Evolutionary conservation across 1,140 invertebrate species (phyloP), one percentile per base, ranked within the genome.

Genomic region (Sesamia nonagrioides): DNA sequence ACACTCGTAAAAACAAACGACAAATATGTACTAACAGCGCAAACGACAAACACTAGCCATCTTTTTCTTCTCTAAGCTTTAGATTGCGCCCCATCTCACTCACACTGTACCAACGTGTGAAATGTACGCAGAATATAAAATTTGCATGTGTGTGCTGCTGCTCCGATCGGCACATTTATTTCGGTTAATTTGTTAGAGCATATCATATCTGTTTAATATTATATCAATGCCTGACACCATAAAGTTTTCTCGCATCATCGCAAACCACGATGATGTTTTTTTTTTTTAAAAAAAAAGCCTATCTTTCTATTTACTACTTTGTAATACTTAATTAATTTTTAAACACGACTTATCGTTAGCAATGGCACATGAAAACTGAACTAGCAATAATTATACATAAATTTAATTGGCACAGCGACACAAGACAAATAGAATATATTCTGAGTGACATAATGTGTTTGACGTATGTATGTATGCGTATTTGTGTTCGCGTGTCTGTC

Each of bases 361-460:
- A 40, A 7, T 9, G 27, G 7, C 33, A 61, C 37, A 61, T 37
- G 33, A 61, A 61, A 35, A 15, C 5, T 60, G 3, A 60, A 33
- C 33, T 58, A 58, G 4, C 58, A 56, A 56, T 27, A 40, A 61
- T 61, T 61, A 61, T 33, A 61, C 60, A 40, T 61, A 17, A 40
- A 61, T 61, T 58, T 33, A 58, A 61, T 40, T 61, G 60, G 60
- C 2, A 61, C 40, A 35, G 33, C 8, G n/a, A 17, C 60, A 37
- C 33, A 33, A 61, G 35, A 35, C 33, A 37, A 61, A 37, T 18
- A 37, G n/a, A 40, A 61, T 61, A 40, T 17, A 61, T 61, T 61
- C 35, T 61, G 33, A 11, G 60, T 61, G 35, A 40, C 60, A 61
- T 37, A 17, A 35, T 37, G 60, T 40, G 0, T 35, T 35, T 61